Conservation (phyloP, 1,140 invertebrate genomes). For the Cotesia chilonis region DNA sequence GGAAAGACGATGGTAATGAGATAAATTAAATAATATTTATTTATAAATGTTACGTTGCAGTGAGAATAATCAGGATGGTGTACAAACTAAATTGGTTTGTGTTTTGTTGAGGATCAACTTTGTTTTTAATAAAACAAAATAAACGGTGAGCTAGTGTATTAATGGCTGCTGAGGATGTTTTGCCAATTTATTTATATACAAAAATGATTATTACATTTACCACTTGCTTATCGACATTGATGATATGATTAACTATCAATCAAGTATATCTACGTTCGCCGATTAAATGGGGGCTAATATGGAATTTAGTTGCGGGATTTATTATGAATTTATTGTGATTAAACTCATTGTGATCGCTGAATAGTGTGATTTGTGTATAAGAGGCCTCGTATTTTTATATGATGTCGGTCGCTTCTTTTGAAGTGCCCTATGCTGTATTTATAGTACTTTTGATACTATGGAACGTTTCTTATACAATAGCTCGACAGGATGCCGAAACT, state of each 20-base stretch:
- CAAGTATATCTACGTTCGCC: no score
- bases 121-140: constrained; percentile 49
- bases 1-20: constrained; percentile 22
- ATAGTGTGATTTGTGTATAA: constrained; percentile 11
- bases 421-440: constrained; percentile 19
- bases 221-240: no score
- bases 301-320: constrained; percentile 24
- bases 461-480: not conserved
- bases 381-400: constrained; percentile 21
- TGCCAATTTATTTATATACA: not conserved
- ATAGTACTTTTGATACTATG: constrained; percentile 17
- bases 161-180: constrained; percentile 18
- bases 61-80: constrained; percentile 44
- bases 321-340: not conserved
- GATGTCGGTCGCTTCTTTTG: constrained; percentile 31
- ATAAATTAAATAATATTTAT: not conserved
- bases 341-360: constrained; percentile 10
- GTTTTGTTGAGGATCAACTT: constrained; percentile 37
- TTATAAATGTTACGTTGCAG: not conserved
- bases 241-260: no score
- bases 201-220: no score
- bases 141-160: not conserved
- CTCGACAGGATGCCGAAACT: constrained; percentile 1
- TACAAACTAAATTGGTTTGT: constrained; percentile 32
- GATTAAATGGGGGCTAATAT: constrained; percentile 25